Percentiles rank a stretch among this genome's conserved stretches.
Evolutionary conservation across 2,888 invertebrate species (phyloP).

Genomic region (Andrena dorsata): DNA sequence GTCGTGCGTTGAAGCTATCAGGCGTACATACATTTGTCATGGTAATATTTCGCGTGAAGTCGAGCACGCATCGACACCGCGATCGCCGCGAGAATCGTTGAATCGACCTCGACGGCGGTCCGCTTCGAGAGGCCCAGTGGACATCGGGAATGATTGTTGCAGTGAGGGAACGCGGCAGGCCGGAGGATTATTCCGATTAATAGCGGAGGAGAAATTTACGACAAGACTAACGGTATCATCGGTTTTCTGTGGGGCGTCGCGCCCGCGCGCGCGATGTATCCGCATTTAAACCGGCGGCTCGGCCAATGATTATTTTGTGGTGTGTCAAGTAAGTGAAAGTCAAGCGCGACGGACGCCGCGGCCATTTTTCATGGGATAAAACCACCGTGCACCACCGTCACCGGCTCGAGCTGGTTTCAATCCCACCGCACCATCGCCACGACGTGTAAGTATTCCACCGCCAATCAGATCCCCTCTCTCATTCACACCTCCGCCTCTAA

Average conservation of each 20-base stretch:
- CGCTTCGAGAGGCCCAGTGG: slow-evolving; percentile 26
- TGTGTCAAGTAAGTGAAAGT: slow-evolving; percentile 79
- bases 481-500: slow-evolving; percentile 48
- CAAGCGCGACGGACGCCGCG: slow-evolving; percentile 56
- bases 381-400: slow-evolving; percentile 42
- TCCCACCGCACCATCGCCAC: slow-evolving; percentile 53
- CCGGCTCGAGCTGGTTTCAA: slow-evolving; percentile 69
- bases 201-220: slow-evolving; percentile 10
- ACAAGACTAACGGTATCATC: slow-evolving; percentile 2
- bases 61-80: background rate
- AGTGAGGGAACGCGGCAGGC: slow-evolving; percentile 42
- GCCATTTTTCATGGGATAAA: slow-evolving; percentile 71
- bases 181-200: slow-evolving; percentile 5
- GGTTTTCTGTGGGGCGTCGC: slow-evolving; percentile 44
- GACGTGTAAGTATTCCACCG: slow-evolving; percentile 64
- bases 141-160: slow-evolving; percentile 58
- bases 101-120: slow-evolving; percentile 28
- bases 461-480: slow-evolving; percentile 34
- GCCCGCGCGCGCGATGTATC: slow-evolving; percentile 37
- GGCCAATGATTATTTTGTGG: slow-evolving; percentile 66
- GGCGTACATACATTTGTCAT: background rate
- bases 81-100: slow-evolving; percentile 51
- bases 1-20: no score
- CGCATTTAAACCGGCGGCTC: slow-evolving; percentile 51
- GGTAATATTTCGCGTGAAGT: background rate